Evolutionary conservation across 2,888 invertebrate species (phyloP), one percentile per base, ranked within the genome.

Genomic region (Flexamia atlantica): DNA sequence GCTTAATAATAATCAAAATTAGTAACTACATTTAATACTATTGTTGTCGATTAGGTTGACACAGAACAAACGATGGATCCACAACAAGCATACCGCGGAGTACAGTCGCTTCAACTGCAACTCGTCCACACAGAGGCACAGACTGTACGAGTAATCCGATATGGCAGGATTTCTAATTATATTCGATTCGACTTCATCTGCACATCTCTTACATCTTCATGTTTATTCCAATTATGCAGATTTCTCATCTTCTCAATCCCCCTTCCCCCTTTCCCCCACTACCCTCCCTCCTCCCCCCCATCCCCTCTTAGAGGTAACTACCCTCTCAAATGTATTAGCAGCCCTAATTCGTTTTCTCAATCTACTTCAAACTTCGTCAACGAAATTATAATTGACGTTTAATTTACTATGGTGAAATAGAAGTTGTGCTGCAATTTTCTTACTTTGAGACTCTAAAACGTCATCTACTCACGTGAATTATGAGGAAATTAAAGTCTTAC

Each of bases 111-210:
- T 3, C 25, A 2, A 9, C 28, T 25, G 0, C 25, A 2, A 9
- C 2, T 14, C 12, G 64, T 53, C 46, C 46, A 12, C 46, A 23
- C 9, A 3, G 32, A 17, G 76, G 7, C 9, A 3, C n/a, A 17
- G 76, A 76, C 76, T 76, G 76, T 76, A 76, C 82, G 50, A 40
- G 82, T 82, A 82, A 82, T 82, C 82, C 68, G 82, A 82, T 82
- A 70, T 53, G 72, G 82, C 50, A 74, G 74, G 53, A 32, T 53
- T 57, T 79, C 74, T 83, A 83, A 83, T 83, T 74, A 83, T 53
- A 83, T 83, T 74, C 74, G 82, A 74, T 74, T 74, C 74, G 53
- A 83, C 74, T 83, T 74, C 74, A 53, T 74, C 72, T 74, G 79
- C 79, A 79, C 79, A 79, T 79, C 79, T 57, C 79, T 79, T 53